Evolutionary conservation across 1,140 invertebrate genomes (phyloP).

Genomic region (Protaetia brevitarsis): DNA sequence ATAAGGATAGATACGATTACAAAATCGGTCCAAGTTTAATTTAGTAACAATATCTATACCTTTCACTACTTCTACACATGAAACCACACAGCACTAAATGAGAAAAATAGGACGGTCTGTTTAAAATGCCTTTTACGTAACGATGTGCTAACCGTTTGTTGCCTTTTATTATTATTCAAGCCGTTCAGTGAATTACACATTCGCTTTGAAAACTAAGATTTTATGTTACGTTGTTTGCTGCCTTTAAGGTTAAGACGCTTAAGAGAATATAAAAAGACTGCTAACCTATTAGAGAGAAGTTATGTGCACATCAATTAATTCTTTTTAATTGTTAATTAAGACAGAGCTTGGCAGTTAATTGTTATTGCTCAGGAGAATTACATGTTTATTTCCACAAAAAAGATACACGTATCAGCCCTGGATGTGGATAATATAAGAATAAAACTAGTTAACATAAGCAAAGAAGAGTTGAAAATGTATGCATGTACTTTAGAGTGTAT

Average conservation of each 20-base stretch:
- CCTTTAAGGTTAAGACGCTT: background rate
- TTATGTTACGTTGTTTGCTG: background rate
- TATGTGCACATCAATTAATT: background rate
- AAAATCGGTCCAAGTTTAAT: no score
- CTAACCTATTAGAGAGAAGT: background rate
- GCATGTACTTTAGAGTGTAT: no score
- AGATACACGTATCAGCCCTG: no score
- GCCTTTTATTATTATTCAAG: background rate
- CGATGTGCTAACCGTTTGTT: background rate
- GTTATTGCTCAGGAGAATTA: background rate
- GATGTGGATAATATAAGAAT: no score
- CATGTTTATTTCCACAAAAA: no score
- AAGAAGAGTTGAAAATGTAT: no score
- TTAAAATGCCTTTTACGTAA: background rate
- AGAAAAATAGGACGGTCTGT: background rate
- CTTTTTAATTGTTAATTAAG: background rate
- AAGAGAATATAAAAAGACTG: background rate
- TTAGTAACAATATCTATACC: no score
- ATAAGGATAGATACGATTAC: no score
- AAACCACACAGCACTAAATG: no score
- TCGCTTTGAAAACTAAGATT: background rate
- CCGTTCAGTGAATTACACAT: background rate
- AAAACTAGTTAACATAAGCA: no score
- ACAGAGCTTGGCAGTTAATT: background rate
- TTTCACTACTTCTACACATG: no score